Base-by-base conservation (phyloP, 2,113 vertebrate species). In the Neolamprologus fasciatus region DNA sequence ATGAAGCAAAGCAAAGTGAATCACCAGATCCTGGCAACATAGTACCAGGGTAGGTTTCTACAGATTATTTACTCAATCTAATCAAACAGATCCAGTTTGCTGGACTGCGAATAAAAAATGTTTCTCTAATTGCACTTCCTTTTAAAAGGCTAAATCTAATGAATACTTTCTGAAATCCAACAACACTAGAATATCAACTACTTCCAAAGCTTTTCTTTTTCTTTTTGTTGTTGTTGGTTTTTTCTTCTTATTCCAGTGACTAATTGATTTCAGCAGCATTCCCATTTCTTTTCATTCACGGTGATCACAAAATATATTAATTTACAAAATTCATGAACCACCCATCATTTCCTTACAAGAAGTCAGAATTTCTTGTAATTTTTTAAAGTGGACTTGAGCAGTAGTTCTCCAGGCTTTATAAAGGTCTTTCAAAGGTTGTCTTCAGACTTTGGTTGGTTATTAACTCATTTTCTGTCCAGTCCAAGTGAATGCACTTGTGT, bases 21-120 rank as follows among this genome's bases (percentile, higher is more conserved):
- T 78, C 93, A 42, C 90, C 88, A 17, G 80, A 91, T 40, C 81
- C 93, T 2, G 13, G 92, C 19, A 94, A 97, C 82, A 86, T 97
- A 42, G 95, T 94, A 51, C 93, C 93, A 0, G 91, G 96, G 98
- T 98, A 94, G n/a, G 61, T 76, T 28, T 73, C 47, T 57, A 4
- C 26, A 80, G 2, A 35, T n/a, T 19, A 58, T 13, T 57, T 21
- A 28, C 16, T 11, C 51, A 53, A 10, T 12, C 33, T 42, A 50
- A 66, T 66, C 21, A 80, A 80, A 57, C 8, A 23, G 7, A 6
- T 37, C 4, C 26, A 21, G 4, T 80, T 80, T 73, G 35, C 61
- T 66, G 55, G 23, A 23, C 51, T 42, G 80, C 19, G 55, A 45
- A 84, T 83, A 84, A 13, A 58, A 66, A 66, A 35, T 21, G 17